Base-by-base conservation (phyloP, 2,888 invertebrate genomes). In the Ophioninae sp. region DNA sequence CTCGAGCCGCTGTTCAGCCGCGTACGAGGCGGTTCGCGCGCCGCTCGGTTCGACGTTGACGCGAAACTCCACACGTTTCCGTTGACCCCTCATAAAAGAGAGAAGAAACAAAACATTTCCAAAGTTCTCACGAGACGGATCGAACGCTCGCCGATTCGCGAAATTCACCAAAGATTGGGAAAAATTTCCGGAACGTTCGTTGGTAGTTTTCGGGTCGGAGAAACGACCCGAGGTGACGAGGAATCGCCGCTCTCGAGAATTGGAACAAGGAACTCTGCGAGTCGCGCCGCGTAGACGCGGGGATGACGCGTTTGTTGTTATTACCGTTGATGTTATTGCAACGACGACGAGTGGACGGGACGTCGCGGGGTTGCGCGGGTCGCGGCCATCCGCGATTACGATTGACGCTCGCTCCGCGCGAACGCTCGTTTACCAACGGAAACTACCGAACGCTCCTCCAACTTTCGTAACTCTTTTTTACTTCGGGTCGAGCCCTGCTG, bases 351-450 rank as follows among this genome's bases (percentile, higher is more conserved):
- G 75, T 20, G 22, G 56, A 72, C 63, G 67, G 30, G 82, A 75
- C 37, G 79, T 82, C 82, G 84, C 82, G 69, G 78, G 79, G 75
- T 84, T 77, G 75, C 77, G 82, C 84, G 82, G 81, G 82, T 82
- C 75, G 84, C 67, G 81, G 78, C 84, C 84, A 79, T 75, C 79
- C 75, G 79, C 58, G 65, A 81, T 79, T 72, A 61, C 79, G 82
- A 79, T 84, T 76, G 75, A 76, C 22, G 75, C 63, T 64, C 22
- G 69, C 20, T 56, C 30, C 20, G 63, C 13, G 39, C 68, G 44
- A 59, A 41, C n/a, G 63, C 37, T 13, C 20, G 67, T 41, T 39
- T 37, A 17, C 30, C 6, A 61, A 74, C 64, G 74, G 13, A 23
- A 51, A 56, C n/a, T 9, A 13, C 13, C 7, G 51, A 8, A 9